Evolutionary conservation across 2,888 invertebrate genomes (phyloP).

Genomic region (Gortyna flavago): DNA sequence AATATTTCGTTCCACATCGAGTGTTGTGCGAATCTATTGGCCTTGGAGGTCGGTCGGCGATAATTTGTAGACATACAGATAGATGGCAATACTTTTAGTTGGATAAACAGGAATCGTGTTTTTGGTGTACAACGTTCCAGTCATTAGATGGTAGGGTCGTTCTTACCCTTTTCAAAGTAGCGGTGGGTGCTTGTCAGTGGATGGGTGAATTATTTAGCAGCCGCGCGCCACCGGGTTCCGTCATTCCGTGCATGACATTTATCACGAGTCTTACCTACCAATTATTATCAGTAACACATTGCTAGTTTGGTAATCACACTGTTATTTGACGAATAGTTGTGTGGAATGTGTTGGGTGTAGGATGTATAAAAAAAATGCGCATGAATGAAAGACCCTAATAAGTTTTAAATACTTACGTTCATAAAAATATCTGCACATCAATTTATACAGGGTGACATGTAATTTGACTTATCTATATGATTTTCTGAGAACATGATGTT

Average conservation of each 20-base stretch:
- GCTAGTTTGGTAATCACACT: constrained; percentile 33
- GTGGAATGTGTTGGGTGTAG: background rate
- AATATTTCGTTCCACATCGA: constrained; percentile 40
- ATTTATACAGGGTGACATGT: background rate
- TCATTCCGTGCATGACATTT: constrained; percentile 74
- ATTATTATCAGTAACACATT: constrained; percentile 65
- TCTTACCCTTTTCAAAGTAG: constrained; percentile 82
- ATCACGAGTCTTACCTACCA: constrained; percentile 70
- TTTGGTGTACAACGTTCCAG: constrained; percentile 69
- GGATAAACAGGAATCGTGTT: constrained; percentile 67
- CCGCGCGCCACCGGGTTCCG: constrained; percentile 70
- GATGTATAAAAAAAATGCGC: background rate
- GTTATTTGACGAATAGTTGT: constrained; percentile 13
- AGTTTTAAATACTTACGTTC: background rate
- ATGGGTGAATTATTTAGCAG: constrained; percentile 83
- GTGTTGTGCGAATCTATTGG: constrained; percentile 40
- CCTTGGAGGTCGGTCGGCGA: constrained; percentile 43
- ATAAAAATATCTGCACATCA: background rate
- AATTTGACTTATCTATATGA: too few relatives aligned
- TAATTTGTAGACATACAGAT: constrained; percentile 61
- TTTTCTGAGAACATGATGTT: too few relatives aligned
- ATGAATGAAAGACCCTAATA: background rate
- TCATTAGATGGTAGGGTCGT: constrained; percentile 74
- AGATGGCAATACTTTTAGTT: constrained; percentile 59
- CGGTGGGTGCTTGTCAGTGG: constrained; percentile 76